A percentile compares a stretch with the other conserved stretches of the same genome.
These are phyloP conservation scores for Sebastolobus altivelis DNA, from an alignment of 2,797 vertebrate species.

Conservation along the genomic window DNA sequence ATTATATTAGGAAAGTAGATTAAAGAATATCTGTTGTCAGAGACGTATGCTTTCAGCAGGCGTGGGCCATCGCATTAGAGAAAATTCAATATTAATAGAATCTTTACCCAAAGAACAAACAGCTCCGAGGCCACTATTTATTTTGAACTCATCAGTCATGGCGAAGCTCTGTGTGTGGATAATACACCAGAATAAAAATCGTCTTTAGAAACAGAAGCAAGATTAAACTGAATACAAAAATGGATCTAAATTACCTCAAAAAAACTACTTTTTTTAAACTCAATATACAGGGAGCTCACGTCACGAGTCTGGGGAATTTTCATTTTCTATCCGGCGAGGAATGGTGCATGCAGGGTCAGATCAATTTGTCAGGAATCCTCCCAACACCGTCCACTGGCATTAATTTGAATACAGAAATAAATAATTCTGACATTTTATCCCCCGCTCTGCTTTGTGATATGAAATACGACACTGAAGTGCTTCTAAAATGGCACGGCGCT, in stretches of 20 bases:
- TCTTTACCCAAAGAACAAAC: conserved; percentile 6
- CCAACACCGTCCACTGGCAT: conserved; percentile 15
- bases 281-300: not conserved
- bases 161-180: conserved; percentile 22
- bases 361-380: conserved; percentile 20
- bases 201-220: conserved; percentile 13
- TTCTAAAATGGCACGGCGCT: conserved; percentile 48
- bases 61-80: conserved; percentile 21
- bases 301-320: not conserved
- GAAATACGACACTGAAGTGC: conserved; percentile 36
- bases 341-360: not conserved
- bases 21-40: conserved; percentile 30
- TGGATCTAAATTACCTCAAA: not conserved
- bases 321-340: conserved; percentile 13
- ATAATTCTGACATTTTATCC: conserved; percentile 26
- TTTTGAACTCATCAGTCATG: conserved; percentile 39
- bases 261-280: not conserved
- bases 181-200: conserved; percentile 22
- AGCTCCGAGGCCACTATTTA: conserved; percentile 27
- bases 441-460: conserved; percentile 22
- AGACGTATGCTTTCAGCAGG: conserved; percentile 28
- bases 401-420: conserved; percentile 50
- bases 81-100: conserved; percentile 51
- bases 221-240: conserved; percentile 25
- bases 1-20: conserved; percentile 54